Percentiles rank a stretch among this genome's conserved stretches.
Evolutionary conservation across 2,797 vertebrate genomes (phyloP).

Genomic region (Jordanella pulchra): DNA sequence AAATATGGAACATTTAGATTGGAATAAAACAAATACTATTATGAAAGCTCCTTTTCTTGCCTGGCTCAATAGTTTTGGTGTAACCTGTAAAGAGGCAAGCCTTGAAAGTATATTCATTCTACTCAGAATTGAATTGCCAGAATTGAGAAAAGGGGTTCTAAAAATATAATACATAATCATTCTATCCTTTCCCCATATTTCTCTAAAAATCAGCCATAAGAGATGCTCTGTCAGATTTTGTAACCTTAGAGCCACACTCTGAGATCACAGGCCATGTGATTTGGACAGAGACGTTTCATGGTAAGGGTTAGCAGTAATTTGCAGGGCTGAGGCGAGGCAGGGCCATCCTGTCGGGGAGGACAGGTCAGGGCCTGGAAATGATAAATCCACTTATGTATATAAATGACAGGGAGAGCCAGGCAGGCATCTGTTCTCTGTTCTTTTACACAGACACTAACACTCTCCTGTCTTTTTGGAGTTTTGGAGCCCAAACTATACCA

Average conservation of each 20-base stretch:
- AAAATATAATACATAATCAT: background rate
- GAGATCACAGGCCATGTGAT: constrained; percentile 38
- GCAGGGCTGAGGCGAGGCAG: constrained; percentile 51
- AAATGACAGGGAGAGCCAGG: constrained; percentile 45
- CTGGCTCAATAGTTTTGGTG: background rate
- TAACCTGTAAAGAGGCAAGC: background rate
- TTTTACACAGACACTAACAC: constrained; percentile 36
- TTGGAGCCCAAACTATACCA: constrained; percentile 5
- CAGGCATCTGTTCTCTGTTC: constrained; percentile 33
- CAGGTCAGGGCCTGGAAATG: constrained; percentile 66
- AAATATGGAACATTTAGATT: background rate
- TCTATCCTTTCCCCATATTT: background rate
- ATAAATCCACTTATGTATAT: constrained; percentile 67
- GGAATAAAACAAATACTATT: background rate
- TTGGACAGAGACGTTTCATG: constrained; percentile 48
- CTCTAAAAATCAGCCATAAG: constrained; percentile 1
- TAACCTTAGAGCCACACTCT: background rate
- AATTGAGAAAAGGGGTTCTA: background rate
- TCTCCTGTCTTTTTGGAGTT: constrained; percentile 17
- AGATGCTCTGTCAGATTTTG: constrained; percentile 19
- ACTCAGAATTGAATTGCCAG: constrained; percentile 1
- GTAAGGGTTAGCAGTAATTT: constrained; percentile 59
- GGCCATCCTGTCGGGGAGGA: constrained; percentile 49
- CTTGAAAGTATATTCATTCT: background rate
- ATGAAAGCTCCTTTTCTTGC: background rate